Conservation (phyloP, 1,140 invertebrate genomes). For the Drosophila saltans region DNA sequence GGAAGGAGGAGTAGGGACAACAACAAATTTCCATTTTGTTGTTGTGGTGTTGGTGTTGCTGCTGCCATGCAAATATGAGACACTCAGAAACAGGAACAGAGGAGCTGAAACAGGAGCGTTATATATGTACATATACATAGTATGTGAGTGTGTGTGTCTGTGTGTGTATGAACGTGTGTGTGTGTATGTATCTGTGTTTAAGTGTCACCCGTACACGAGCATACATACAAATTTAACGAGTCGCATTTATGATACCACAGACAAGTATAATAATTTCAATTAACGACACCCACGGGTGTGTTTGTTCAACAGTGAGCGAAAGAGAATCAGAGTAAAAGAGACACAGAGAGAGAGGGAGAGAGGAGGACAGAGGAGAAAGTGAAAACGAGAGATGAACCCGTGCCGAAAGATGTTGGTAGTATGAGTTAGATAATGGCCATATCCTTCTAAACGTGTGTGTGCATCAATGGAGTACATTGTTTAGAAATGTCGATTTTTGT, state of each 20-base stretch:
- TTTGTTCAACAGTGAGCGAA: constrained; percentile 38
- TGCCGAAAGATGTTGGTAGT: not conserved
- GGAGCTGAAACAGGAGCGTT: constrained; percentile 43
- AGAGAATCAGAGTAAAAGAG: constrained; percentile 15
- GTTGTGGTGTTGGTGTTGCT: constrained; percentile 34
- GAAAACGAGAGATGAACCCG: constrained; percentile 5
- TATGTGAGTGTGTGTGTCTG: constrained; percentile 7
- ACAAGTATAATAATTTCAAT: constrained; percentile 82
- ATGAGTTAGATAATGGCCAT: no score
- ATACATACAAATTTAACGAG: constrained; percentile 82
- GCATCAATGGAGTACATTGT: not conserved
- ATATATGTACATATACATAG: constrained; percentile 52
- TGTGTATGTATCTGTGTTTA: constrained; percentile 31
- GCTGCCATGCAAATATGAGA: constrained; percentile 75
- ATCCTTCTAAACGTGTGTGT: not conserved
- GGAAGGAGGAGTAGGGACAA: constrained; percentile 44
- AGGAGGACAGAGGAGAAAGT: no score
- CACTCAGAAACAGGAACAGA: constrained; percentile 53
- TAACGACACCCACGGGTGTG: constrained; percentile 79
- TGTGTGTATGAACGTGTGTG: constrained; percentile 30
- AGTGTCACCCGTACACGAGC: constrained; percentile 60
- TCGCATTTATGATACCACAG: constrained; percentile 82
- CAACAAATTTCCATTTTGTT: constrained; percentile 80
- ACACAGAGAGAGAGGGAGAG: not conserved
- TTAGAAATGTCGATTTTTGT: not conserved